phyloP scores from a whole-genome alignment of 2,113 vertebrate genomes.

The Misgurnus anguillicaudatus region DNA sequence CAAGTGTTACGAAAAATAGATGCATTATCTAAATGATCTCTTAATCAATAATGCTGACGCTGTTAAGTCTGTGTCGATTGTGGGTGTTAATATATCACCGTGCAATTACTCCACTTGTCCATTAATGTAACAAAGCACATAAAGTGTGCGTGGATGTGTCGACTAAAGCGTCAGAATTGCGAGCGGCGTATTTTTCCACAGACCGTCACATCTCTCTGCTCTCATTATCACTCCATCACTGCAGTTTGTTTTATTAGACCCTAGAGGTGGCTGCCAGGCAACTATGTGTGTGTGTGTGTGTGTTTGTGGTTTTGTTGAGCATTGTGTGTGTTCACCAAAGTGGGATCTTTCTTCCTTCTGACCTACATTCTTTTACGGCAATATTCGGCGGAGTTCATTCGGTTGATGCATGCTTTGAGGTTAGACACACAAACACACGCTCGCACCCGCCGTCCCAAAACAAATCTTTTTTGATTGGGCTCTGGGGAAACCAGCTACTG shows the following conservation, averaged over 20 bases:
- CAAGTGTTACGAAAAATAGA: too few relatives aligned
- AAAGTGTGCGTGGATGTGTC: neutral
- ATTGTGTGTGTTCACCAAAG: constrained; percentile 28
- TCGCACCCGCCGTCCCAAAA: constrained; percentile 25
- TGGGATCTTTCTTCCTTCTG: constrained; percentile 41
- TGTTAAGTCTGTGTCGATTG: neutral
- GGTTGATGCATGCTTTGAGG: constrained; percentile 9
- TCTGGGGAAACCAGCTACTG: constrained; percentile 30
- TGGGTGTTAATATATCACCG: neutral
- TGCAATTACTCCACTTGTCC: neutral
- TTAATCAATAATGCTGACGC: neutral
- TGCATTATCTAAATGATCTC: neutral
- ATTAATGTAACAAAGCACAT: neutral
- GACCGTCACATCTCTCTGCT: constrained; percentile 10
- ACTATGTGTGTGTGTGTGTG: constrained; percentile 25
- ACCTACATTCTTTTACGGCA: constrained; percentile 40
- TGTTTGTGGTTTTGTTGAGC: constrained; percentile 3
- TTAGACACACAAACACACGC: constrained; percentile 21
- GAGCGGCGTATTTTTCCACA: neutral
- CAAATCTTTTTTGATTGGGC: constrained; percentile 40
- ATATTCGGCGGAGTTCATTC: constrained; percentile 36
- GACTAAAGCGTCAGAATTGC: constrained; percentile 11
- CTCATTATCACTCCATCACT: constrained; percentile 39
- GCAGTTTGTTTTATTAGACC: constrained; percentile 43
- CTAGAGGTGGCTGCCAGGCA: constrained; percentile 38